Percentiles rank a stretch among this genome's conserved stretches.
phyloP scores from a whole-genome alignment of 2,888 invertebrate species.

The Agrotis exclamationis region DNA sequence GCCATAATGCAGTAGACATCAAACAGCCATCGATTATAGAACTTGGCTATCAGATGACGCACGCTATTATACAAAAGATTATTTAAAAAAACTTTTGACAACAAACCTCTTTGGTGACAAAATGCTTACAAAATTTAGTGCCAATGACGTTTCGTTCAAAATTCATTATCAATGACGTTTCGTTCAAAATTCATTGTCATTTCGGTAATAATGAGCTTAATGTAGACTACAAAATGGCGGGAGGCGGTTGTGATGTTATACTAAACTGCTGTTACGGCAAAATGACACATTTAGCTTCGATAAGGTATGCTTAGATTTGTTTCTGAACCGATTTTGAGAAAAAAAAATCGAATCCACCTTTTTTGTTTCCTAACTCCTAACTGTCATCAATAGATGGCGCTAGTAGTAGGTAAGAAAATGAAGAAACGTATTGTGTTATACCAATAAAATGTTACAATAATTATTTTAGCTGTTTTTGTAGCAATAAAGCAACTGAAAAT shows the following conservation, averaged over 20 bases:
- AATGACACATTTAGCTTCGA: conserved; percentile 73
- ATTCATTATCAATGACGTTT: no score
- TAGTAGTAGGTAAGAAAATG: conserved; percentile 14
- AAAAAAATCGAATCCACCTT: background rate
- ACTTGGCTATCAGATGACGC: conserved; percentile 55
- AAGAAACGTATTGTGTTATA: background rate
- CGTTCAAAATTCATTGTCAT: conserved; percentile 70
- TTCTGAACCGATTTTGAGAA: conserved; percentile 68
- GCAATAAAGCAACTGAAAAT: conserved; percentile 34
- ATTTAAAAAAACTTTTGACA: conserved; percentile 46
- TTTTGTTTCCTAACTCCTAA: background rate
- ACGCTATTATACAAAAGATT: conserved; percentile 58
- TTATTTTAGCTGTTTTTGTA: conserved; percentile 26
- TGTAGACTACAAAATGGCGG: conserved; percentile 74
- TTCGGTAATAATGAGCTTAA: conserved; percentile 79
- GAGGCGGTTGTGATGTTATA: conserved; percentile 83
- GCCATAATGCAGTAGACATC: conserved; percentile 31
- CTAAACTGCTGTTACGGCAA: conserved; percentile 74
- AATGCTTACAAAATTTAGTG: conserved; percentile 70
- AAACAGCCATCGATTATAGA: conserved; percentile 35
- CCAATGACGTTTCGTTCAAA: conserved; percentile 71
- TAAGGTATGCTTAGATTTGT: conserved; percentile 70
- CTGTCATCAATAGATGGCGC: conserved; percentile 33
- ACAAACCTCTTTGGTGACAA: conserved; percentile 61
- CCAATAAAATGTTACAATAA: conserved; percentile 13